phyloP scores from a whole-genome alignment of 1,140 invertebrate genomes.

The Papilio helenus region DNA sequence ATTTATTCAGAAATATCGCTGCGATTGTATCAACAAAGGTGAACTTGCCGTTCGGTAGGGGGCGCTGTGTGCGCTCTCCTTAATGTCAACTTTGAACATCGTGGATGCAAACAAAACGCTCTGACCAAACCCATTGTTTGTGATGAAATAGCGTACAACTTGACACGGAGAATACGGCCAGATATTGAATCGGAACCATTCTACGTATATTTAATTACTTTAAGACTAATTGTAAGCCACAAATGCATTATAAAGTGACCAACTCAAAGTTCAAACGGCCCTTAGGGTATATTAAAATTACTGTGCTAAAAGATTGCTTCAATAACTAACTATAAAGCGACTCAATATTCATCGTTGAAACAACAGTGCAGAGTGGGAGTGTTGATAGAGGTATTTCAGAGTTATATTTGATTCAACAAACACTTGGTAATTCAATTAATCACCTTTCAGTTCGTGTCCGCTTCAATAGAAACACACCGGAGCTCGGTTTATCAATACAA shows the following conservation, averaged over 20 bases:
- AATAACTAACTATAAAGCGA: too few species aligned
- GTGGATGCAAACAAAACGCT: neutral
- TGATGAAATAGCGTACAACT: neutral
- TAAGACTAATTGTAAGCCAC: too few species aligned
- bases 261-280: too few species aligned
- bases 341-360: too few species aligned
- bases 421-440: neutral
- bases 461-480: conserved; percentile 1
- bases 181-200: neutral
- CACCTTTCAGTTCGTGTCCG: neutral
- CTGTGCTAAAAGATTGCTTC: too few species aligned
- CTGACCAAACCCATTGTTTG: neutral
- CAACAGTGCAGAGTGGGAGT: too few species aligned
- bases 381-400: too few species aligned
- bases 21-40: conserved; percentile 1
- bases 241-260: too few species aligned
- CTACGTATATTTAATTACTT: too few species aligned
- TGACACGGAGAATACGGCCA: neutral
- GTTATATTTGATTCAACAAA: neutral
- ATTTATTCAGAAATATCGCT: neutral
- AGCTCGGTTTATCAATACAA: neutral
- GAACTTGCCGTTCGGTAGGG: neutral
- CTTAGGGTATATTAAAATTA: too few species aligned
- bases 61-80: neutral
- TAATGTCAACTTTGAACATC: neutral